Evolutionary conservation across 2,113 vertebrate genomes (phyloP).

Genomic region (Vulpes ferrilata): DNA sequence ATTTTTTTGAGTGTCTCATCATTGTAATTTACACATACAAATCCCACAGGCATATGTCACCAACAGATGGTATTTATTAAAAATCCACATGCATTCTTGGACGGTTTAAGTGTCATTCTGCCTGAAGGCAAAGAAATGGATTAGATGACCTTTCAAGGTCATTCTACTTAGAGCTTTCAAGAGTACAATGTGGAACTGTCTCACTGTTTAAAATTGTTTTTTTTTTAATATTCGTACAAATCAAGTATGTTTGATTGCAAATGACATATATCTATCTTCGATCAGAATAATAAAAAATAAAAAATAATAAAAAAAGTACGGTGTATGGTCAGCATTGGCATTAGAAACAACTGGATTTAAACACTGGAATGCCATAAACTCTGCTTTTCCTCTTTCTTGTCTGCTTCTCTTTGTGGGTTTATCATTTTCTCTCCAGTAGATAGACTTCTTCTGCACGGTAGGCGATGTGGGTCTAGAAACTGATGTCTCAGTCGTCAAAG

Average conservation of each 20-base stretch:
- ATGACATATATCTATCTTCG: neutral
- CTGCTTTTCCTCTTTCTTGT: neutral
- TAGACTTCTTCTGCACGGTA: neutral
- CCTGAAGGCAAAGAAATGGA: constrained; percentile 65
- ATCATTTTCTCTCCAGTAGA: neutral
- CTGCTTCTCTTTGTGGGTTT: neutral
- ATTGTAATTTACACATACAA: constrained; percentile 72
- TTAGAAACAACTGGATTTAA: neutral
- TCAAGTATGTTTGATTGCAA: neutral
- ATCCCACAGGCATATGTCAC: constrained; percentile 68
- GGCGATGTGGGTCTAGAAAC: neutral
- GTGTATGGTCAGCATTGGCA: neutral
- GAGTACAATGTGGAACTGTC: neutral
- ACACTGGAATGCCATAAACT: neutral
- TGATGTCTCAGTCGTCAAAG: neutral
- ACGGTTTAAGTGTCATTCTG: constrained; percentile 41
- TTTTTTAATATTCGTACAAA: neutral
- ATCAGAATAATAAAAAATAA: neutral
- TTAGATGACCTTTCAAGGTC: constrained; percentile 51
- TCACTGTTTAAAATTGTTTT: constrained; percentile 15
- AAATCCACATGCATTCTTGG: constrained; percentile 67
- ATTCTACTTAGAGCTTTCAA: constrained; percentile 38
- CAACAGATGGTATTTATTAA: constrained; percentile 78
- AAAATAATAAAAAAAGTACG: too few species aligned
- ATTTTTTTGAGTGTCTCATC: constrained; percentile 38